phyloP scores from a whole-genome alignment of 2,888 invertebrate genomes.

The Drosophila multiciliata region DNA sequence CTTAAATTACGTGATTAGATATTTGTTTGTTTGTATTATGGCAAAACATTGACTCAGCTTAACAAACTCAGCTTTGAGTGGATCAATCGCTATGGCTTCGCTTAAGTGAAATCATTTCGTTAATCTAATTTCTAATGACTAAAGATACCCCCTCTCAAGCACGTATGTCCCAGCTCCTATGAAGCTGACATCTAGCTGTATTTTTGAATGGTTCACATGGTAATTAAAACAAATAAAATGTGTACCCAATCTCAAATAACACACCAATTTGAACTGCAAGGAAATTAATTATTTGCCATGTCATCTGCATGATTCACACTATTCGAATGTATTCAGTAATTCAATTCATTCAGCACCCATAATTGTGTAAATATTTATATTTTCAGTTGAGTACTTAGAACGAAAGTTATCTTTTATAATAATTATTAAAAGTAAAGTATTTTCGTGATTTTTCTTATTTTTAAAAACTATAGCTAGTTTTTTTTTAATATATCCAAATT shows the following conservation, averaged over 20 bases:
- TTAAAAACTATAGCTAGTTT: neutral
- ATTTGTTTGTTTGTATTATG: neutral
- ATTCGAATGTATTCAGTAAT: neutral
- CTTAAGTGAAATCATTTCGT: neutral
- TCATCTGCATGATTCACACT: conserved; percentile 15
- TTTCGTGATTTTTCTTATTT: neutral
- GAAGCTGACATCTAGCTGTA: neutral
- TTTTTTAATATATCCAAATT: neutral
- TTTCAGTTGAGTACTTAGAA: conserved; percentile 1
- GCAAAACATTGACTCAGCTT: neutral
- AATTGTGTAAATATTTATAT: conserved; percentile 10
- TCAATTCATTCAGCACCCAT: conserved; percentile 10
- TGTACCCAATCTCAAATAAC: conserved; percentile 17
- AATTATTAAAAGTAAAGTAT: neutral
- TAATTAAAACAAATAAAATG: neutral
- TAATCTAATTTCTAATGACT: neutral
- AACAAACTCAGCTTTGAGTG: neutral
- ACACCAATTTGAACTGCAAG: conserved; percentile 11
- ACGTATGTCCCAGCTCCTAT: neutral
- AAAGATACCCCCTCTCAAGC: neutral
- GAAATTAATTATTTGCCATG: conserved; percentile 47
- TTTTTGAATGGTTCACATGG: conserved; percentile 18
- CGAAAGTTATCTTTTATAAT: conserved; percentile 44
- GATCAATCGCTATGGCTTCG: neutral
- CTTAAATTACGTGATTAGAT: neutral